Base-by-base conservation (phyloP, 2,888 invertebrate species). In the Synergus itoensis region DNA sequence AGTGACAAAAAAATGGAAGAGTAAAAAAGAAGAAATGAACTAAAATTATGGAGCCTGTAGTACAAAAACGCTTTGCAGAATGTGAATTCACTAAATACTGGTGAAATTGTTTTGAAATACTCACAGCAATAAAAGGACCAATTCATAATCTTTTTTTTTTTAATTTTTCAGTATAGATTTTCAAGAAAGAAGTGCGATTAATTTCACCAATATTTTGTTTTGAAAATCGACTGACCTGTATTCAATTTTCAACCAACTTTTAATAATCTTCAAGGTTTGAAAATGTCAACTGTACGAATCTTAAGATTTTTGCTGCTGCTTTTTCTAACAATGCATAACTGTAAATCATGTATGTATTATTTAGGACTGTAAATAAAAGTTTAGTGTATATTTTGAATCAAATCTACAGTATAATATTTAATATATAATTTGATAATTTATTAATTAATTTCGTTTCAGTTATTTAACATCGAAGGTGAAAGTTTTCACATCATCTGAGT, bases 291-390 rank as follows among this genome's bases (percentile, higher is more conserved):
- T 67, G 14, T 69, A 69, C 67, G 45, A 45, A 69, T 45, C 48
- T 16, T 16, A 28, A 69, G 4, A 45, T 28, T 45, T 48, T 21
- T 69, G 21, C 28, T 48, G 21, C 43, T 60, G 21, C 48, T 69
- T 69, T 45, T 48, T 48, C 28, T 69, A 28, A 28, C 16, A 1
- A 69, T 48, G 28, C 43, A 48, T 69, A 48, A 69, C 28, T 69
- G 48, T 69, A 28, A 21, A 69, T 69, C 48, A 48, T 48, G 45
- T 28, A 28, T 28, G 48, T 69, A 69, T 69, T 48, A 45, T 69
- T 28, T 69, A 69, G 45, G 14, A 28, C 21, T 69, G 28, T 69
- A 69, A 69, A 69, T 69, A 69, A 69, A 69, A 69, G 14, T 69
- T 45, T 48, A 69, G 12, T 69, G 69, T 69, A 28, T 69, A 69